These are phyloP conservation scores for Peromyscus nudipes DNA, from an alignment of 2,797 vertebrate genomes.

Conservation along the genomic window DNA sequence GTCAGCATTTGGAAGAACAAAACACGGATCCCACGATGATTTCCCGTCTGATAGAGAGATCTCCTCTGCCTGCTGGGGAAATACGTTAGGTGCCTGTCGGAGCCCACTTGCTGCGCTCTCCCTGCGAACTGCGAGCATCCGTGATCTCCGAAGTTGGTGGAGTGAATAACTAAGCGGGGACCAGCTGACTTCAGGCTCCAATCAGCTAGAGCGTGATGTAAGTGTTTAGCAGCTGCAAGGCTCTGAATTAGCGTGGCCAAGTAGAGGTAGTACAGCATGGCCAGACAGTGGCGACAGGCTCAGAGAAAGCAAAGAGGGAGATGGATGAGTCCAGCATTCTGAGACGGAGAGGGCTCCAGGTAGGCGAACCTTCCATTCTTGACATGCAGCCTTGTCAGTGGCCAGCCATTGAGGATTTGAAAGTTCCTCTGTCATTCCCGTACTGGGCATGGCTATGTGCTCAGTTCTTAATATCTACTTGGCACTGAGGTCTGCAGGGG, in stretches of 20 bases:
- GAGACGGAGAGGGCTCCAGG: slow-evolving; percentile 96
- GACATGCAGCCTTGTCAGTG: slow-evolving; percentile 35
- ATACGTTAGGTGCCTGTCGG: slow-evolving; percentile 79
- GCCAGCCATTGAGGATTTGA: slow-evolving; percentile 65
- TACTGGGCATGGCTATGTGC: slow-evolving; percentile 30
- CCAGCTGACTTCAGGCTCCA: slow-evolving; percentile 96
- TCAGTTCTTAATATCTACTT: slow-evolving; percentile 61
- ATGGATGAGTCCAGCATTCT: slow-evolving; percentile 98
- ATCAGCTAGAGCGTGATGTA: slow-evolving; percentile 96
- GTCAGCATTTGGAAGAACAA: slow-evolving; percentile 85
- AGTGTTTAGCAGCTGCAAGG: slow-evolving; percentile 95
- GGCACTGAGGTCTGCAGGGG: slow-evolving; percentile 29
- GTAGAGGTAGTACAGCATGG: slow-evolving; percentile 91
- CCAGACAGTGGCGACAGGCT: slow-evolving; percentile 89
- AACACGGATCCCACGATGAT: slow-evolving; percentile 87
- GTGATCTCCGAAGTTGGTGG: slow-evolving; percentile 93
- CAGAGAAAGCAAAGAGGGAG: slow-evolving; percentile 84
- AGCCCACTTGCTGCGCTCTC: slow-evolving; percentile 88
- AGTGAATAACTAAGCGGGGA: slow-evolving; percentile 90
- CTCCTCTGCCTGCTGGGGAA: slow-evolving; percentile 83
- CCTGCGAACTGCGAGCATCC: slow-evolving; percentile 83
- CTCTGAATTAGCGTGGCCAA: slow-evolving; percentile 92
- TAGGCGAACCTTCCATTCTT: slow-evolving; percentile 87
- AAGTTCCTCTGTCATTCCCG: slow-evolving; percentile 84
- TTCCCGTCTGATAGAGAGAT: slow-evolving; percentile 88